Conservation (phyloP, 2,888 invertebrate genomes). For the Heliconius cydno region DNA sequence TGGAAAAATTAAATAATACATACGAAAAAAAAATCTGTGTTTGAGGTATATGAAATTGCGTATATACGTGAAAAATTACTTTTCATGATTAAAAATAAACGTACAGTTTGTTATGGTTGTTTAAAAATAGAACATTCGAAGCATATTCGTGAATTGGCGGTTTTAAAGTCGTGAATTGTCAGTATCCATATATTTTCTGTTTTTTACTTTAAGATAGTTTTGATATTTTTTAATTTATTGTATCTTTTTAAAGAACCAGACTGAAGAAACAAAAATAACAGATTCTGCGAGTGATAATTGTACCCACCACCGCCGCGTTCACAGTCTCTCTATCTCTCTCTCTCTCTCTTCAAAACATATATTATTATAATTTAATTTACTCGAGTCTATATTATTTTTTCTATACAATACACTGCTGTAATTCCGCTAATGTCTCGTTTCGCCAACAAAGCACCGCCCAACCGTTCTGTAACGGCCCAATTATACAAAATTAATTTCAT, state of each 20-base stretch:
- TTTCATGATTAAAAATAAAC: slow-evolving; percentile 7
- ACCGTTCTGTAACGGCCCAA: slow-evolving; percentile 63
- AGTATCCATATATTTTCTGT: neutral
- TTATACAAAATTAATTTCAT: slow-evolving; percentile 74
- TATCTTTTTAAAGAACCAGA: too few species aligned
- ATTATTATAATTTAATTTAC: slow-evolving; percentile 1
- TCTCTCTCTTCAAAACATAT: neutral
- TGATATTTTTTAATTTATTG: too few species aligned
- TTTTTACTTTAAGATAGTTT: too few species aligned
- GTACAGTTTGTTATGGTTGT: neutral
- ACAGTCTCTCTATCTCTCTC: too few species aligned
- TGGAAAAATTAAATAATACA: neutral
- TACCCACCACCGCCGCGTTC: neutral
- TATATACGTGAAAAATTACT: slow-evolving; percentile 1
- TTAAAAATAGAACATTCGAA: neutral
- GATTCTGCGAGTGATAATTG: neutral
- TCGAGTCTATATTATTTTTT: slow-evolving; percentile 22
- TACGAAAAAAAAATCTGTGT: neutral
- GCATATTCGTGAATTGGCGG: neutral
- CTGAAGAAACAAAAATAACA: neutral
- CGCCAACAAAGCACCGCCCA: slow-evolving; percentile 44
- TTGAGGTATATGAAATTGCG: slow-evolving; percentile 3
- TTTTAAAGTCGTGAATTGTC: too few species aligned
- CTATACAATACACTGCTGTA: slow-evolving; percentile 29
- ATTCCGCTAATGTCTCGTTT: slow-evolving; percentile 47